Conservation (phyloP, 2,113 vertebrate species). For the Lepidothrix coronata region DNA sequence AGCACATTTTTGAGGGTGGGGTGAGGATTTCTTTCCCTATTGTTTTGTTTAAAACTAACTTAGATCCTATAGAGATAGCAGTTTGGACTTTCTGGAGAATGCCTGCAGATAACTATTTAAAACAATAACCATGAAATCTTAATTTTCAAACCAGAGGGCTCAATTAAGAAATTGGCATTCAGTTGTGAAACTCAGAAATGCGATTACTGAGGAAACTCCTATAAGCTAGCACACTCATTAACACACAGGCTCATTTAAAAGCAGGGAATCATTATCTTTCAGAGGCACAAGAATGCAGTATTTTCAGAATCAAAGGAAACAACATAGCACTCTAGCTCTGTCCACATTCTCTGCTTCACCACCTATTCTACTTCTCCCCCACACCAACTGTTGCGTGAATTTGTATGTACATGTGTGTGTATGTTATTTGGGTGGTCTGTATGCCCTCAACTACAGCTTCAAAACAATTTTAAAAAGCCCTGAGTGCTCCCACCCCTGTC, state of each 20-base stretch:
- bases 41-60: conserved; percentile 8
- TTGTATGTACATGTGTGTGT: not conserved
- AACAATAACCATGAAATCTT: conserved; percentile 41
- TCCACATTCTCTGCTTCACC: not conserved
- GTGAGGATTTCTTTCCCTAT: not conserved
- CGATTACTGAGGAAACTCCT: conserved; percentile 16
- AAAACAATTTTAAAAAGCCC: not conserved
- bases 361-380: not conserved
- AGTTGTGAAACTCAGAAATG: conserved; percentile 30
- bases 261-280: conserved; percentile 21
- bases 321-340: not conserved
- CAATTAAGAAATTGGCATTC: conserved; percentile 49
- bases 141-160: conserved; percentile 21
- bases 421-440: not conserved
- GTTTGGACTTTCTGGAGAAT: not conserved
- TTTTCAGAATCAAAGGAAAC: conserved; percentile 33
- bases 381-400: not conserved
- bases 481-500: not conserved
- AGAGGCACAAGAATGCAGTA: not conserved
- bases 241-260: conserved; percentile 25
- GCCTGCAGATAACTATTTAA: conserved; percentile 52
- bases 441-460: not conserved
- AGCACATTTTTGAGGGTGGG: not conserved
- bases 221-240: conserved; percentile 30
- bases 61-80: not conserved